Percentiles rank a stretch among this genome's conserved stretches.
These are phyloP conservation scores for Apamea sordens DNA, from an alignment of 2,888 invertebrate species.

Conservation along the genomic window DNA sequence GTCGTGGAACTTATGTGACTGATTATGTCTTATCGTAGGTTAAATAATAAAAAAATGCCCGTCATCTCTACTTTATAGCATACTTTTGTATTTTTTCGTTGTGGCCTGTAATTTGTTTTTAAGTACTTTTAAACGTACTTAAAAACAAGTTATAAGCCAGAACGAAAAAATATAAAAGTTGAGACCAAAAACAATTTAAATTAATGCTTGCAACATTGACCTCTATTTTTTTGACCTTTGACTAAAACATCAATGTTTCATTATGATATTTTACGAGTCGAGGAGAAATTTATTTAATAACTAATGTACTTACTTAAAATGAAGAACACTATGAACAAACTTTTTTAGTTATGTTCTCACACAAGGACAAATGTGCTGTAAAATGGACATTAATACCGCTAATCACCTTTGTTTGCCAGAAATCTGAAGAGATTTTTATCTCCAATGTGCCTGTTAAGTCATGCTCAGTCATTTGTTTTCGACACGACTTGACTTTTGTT, in stretches of 20 bases:
- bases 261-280: conserved; percentile 61
- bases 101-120: neutral
- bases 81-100: neutral
- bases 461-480: neutral
- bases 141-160: conserved; percentile 15
- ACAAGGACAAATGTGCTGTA: conserved; percentile 22
- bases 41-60: conserved; percentile 14
- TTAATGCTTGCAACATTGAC: conserved; percentile 45
- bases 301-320: conserved; percentile 7
- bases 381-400: conserved; percentile 19
- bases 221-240: conserved; percentile 66
- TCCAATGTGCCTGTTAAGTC: neutral
- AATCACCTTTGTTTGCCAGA: conserved; percentile 14
- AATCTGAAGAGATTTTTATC: conserved; percentile 9
- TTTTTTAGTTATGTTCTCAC: neutral
- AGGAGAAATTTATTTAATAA: conserved; percentile 44
- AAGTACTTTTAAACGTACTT: neutral
- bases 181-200: conserved; percentile 35
- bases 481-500: neutral
- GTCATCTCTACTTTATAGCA: neutral
- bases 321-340: neutral
- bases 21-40: neutral
- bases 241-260: conserved; percentile 65
- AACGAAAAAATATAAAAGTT: conserved; percentile 20
- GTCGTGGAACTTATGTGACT: neutral